Conservation (phyloP, 1,140 invertebrate genomes). For the Panulirus ornatus region DNA sequence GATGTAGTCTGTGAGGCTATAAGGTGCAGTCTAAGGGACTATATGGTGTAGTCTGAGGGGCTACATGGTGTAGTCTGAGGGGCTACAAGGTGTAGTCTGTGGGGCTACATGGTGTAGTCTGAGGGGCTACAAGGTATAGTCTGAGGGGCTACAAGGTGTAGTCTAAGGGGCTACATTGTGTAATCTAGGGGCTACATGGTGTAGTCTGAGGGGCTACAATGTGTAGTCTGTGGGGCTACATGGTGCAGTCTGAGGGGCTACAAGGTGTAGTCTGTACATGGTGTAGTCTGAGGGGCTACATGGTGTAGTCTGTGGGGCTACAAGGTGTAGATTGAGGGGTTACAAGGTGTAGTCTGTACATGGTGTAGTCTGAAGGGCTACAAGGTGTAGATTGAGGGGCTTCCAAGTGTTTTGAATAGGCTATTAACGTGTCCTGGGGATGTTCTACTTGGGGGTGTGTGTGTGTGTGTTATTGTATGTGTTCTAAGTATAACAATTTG, state of each 20-base stretch:
- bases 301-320: too few relatives aligned
- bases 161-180: too few relatives aligned
- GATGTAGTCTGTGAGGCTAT: not conserved
- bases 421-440: too few relatives aligned
- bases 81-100: not conserved
- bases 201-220: not conserved
- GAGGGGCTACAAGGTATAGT: too few relatives aligned
- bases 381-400: not conserved
- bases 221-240: not conserved
- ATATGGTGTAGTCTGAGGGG: not conserved
- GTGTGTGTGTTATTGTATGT: too few relatives aligned
- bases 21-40: not conserved
- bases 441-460: too few relatives aligned
- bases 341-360: too few relatives aligned
- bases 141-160: too few relatives aligned
- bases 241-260: not conserved
- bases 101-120: not conserved
- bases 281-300: too few relatives aligned
- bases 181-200: not conserved
- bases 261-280: not conserved
- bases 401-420: too few relatives aligned
- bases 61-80: not conserved
- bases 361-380: not conserved
- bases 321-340: too few relatives aligned
- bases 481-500: too few relatives aligned